Evolutionary conservation across 2,113 vertebrate species (phyloP).

Genomic region (Trinectes maculatus): DNA sequence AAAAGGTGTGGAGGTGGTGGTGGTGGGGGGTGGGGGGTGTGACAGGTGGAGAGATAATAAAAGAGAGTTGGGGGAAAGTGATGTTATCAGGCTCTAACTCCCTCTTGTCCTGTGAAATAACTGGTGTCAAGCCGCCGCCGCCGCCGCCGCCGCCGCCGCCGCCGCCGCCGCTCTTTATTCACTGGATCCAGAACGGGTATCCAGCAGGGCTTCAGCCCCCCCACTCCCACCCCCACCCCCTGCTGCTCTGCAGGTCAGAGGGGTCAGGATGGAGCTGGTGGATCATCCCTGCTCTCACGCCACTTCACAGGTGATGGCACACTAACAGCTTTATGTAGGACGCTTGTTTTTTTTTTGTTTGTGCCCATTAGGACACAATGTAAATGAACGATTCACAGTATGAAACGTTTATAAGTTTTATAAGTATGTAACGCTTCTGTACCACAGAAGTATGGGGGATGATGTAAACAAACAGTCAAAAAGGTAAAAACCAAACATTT

Average conservation of each 20-base stretch:
- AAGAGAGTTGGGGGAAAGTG: not conserved
- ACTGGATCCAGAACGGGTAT: constrained; percentile 12
- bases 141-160: too few species aligned
- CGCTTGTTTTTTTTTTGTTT: not conserved
- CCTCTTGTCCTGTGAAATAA: constrained; percentile 37
- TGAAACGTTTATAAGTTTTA: too few species aligned
- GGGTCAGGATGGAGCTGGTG: constrained; percentile 23
- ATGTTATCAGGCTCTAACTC: constrained; percentile 35
- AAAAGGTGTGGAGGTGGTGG: constrained; percentile 38
- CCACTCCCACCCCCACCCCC: too few species aligned
- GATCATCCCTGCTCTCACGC: constrained; percentile 53
- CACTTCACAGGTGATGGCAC: constrained; percentile 44
- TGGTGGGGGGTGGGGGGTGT: not conserved
- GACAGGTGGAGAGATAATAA: not conserved
- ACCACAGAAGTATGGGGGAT: too few species aligned
- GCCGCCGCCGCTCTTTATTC: constrained; percentile 26
- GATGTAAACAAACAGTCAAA: too few species aligned
- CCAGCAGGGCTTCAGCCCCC: constrained; percentile 18
- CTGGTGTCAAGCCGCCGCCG: constrained; percentile 29
- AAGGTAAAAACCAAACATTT: too few species aligned
- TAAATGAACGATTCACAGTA: too few species aligned
- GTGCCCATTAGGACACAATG: constrained; percentile 7
- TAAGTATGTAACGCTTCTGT: too few species aligned
- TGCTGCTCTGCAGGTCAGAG: constrained; percentile 43
- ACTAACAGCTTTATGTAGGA: constrained; percentile 6